Evolutionary conservation across 2,888 invertebrate species (phyloP).

Genomic region (Drosophila kokeensis): DNA sequence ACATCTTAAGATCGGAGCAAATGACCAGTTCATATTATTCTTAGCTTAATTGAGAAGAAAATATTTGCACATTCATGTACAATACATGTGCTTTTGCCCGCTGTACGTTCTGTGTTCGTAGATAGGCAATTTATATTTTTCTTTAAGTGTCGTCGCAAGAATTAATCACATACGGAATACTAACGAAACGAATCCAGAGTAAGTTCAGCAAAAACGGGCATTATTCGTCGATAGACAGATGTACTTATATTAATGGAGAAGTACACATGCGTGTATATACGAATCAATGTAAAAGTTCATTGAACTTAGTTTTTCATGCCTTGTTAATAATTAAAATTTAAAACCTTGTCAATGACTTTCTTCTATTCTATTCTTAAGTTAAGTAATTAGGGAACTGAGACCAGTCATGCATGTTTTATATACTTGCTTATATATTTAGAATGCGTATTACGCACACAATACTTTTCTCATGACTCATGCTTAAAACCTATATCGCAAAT

Average conservation of each 20-base stretch:
- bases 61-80: not conserved
- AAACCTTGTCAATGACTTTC: not conserved
- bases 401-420: not conserved
- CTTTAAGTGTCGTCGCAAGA: not conserved
- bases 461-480: not conserved
- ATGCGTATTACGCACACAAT: not conserved
- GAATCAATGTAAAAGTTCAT: constrained; percentile 19
- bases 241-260: not conserved
- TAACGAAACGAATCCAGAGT: not conserved
- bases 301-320: constrained; percentile 18
- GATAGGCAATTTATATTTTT: constrained; percentile 4
- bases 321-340: not conserved
- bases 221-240: not conserved
- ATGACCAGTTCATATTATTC: not conserved
- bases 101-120: not conserved
- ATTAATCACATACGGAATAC: constrained; percentile 5
- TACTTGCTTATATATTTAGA: not conserved
- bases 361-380: not conserved
- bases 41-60: not conserved
- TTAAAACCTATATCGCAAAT: not conserved
- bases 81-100: not conserved
- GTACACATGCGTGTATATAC: not conserved
- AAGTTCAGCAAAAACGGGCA: not conserved
- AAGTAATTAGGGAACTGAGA: not conserved
- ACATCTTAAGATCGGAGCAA: not conserved